Base-by-base conservation (phyloP, 2,888 invertebrate species). In the Pachymerium ferrugineum region DNA sequence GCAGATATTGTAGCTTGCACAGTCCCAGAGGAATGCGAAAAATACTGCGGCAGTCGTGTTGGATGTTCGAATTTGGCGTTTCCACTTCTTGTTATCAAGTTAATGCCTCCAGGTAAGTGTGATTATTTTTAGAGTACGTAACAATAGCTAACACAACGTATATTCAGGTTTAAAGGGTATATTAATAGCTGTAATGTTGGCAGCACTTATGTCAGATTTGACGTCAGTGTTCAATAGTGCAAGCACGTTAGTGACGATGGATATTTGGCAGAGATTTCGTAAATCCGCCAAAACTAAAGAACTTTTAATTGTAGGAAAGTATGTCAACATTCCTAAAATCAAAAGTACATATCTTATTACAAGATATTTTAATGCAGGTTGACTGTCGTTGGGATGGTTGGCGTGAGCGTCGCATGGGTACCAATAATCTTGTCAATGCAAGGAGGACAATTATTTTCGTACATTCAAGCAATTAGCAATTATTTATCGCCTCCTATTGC, bases 191-290 rank as follows among this genome's bases (percentile, higher is more conserved):
- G 86, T 85, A 8, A 84, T 86, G 82, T 77, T 86, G 78, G 84
- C 86, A 5, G 86, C 86, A 2, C 79, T 86, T 6, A 85, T 86
- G 85, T 84, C 84, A 73, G 85, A 84, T 12, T 78, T 86, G 35
- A 85, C 85, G 1, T 86, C 86, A 10, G 85, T 86, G 62, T 86
- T 86, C 78, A 86, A 86, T 80, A 85, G 85, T 72, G 83, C 84
- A 72, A 84, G 84, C 69, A 85, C 84, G 3, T 81, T 86, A 75
- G 86, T 86, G 78, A 86, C 86, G 0, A 83, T 86, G 78, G 86
- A 86, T 78, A 83, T 86, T 72, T 86, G 85, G 82, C 82, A 81
- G 12, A 78, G 80, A 30, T 78, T 85, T 31, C 77, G 85, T 25
- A 82, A 82, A 73, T 80, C 80, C 29, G 81, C 85, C 10, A 78